These are phyloP conservation scores for Phymastichus coffea DNA, from an alignment of 1,140 invertebrate genomes.

Conservation along the genomic window DNA sequence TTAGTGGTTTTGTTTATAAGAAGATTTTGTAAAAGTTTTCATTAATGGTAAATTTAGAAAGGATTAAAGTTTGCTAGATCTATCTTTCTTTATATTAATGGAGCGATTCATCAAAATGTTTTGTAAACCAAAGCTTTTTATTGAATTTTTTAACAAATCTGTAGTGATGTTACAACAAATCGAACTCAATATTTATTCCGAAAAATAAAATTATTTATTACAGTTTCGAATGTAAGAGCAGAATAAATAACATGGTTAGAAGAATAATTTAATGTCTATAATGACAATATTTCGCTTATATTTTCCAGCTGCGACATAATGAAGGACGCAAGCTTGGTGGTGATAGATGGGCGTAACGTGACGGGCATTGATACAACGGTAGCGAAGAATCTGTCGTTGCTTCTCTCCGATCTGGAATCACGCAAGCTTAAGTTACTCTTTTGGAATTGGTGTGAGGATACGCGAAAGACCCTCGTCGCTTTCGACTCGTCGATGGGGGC, in stretches of 20 bases:
- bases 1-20: no score
- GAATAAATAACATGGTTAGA: no score
- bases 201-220: no score
- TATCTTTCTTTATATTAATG: no score
- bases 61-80: no score
- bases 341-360: slow-evolving; percentile 65
- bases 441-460: slow-evolving; percentile 52
- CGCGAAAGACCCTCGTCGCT: slow-evolving; percentile 36
- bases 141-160: no score
- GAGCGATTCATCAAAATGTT: no score
- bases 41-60: no score
- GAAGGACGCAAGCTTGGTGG: slow-evolving; percentile 47
- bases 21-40: no score
- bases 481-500: slow-evolving; percentile 38
- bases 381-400: slow-evolving; percentile 55
- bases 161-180: no score
- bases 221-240: no score
- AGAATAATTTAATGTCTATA: neutral
- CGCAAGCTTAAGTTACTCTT: slow-evolving; percentile 48
- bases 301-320: slow-evolving; percentile 41
- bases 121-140: no score
- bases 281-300: neutral
- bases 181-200: neutral
- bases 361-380: slow-evolving; percentile 65
- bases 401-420: slow-evolving; percentile 43